A percentile compares a stretch with the other conserved stretches of the same genome.
These are phyloP conservation scores for Drosophila picticornis DNA, from an alignment of 2,888 invertebrate genomes.

Conservation along the genomic window DNA sequence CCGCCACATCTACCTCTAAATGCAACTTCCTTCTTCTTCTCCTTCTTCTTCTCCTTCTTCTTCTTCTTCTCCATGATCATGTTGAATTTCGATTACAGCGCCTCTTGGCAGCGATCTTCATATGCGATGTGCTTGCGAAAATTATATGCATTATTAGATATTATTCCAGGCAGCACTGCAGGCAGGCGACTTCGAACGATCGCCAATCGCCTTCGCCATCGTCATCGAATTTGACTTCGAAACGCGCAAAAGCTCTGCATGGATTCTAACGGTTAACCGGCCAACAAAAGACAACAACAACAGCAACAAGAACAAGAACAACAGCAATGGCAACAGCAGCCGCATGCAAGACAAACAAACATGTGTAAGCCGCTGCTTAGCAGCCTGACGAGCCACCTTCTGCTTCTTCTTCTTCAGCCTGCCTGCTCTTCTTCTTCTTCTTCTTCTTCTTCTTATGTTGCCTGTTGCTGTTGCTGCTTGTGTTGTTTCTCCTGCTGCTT, in stretches of 20 bases:
- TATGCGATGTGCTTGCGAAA: conserved; percentile 65
- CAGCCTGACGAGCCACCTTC: conserved; percentile 62
- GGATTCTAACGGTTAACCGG: conserved; percentile 62
- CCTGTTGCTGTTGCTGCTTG: neutral
- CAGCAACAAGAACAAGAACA: conserved; percentile 26
- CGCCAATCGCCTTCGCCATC: neutral
- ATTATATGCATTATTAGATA: conserved; percentile 82
- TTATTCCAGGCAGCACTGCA: conserved; percentile 58
- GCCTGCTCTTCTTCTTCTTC: conserved; percentile 11
- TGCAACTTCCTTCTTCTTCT: conserved; percentile 1
- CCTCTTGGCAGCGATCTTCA: conserved; percentile 25
- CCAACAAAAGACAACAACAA: conserved; percentile 59
- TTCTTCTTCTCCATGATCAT: neutral
- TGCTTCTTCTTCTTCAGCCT: neutral
- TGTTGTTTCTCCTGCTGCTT: conserved; percentile 23
- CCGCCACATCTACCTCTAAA: conserved; percentile 1
- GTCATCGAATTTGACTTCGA: conserved; percentile 7
- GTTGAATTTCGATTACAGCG: conserved; percentile 23
- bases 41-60: conserved; percentile 10
- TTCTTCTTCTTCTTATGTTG: too few relatives aligned
- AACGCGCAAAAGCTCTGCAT: conserved; percentile 40
- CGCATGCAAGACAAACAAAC: conserved; percentile 68
- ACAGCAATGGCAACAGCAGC: conserved; percentile 15
- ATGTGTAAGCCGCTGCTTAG: conserved; percentile 80
- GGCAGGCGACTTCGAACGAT: conserved; percentile 4